Evolutionary conservation across 1,140 invertebrate genomes (phyloP).

Genomic region (Stegodyphus dumicola): DNA sequence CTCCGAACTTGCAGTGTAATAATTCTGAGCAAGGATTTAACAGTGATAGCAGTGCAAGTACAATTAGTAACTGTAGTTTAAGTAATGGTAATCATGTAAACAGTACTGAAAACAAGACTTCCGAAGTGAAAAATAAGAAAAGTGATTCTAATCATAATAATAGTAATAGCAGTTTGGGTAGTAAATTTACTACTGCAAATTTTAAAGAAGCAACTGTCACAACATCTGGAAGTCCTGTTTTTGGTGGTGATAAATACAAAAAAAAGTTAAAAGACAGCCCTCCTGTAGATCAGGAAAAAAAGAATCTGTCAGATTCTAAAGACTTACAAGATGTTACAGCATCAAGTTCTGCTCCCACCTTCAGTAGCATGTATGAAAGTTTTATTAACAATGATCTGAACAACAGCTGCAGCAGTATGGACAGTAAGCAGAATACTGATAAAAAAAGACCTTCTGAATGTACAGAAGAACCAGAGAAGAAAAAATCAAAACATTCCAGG

Average conservation of each 20-base stretch:
- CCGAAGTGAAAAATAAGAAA: constrained; percentile 41
- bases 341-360: constrained; percentile 29
- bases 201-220: constrained; percentile 68
- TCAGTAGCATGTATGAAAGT: constrained; percentile 61
- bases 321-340: constrained; percentile 10
- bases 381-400: constrained; percentile 41
- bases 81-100: constrained; percentile 2
- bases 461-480: constrained; percentile 43
- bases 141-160: constrained; percentile 17
- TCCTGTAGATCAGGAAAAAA: background rate
- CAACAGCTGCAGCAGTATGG: background rate
- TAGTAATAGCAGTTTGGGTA: constrained; percentile 40
- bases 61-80: constrained; percentile 45
- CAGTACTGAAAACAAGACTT: constrained; percentile 7
- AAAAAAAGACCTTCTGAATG: constrained; percentile 3
- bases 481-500: constrained; percentile 58
- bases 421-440: background rate
- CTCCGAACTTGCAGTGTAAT: background rate
- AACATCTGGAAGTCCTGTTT: constrained; percentile 66
- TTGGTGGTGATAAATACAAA: constrained; percentile 62
- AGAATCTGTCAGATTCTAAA: constrained; percentile 3
- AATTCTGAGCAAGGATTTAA: constrained; percentile 44
- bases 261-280: constrained; percentile 37
- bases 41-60: constrained; percentile 53
- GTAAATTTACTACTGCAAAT: constrained; percentile 73